Conservation (phyloP, 2,113 vertebrate genomes). For the Patagioenas fasciata region DNA sequence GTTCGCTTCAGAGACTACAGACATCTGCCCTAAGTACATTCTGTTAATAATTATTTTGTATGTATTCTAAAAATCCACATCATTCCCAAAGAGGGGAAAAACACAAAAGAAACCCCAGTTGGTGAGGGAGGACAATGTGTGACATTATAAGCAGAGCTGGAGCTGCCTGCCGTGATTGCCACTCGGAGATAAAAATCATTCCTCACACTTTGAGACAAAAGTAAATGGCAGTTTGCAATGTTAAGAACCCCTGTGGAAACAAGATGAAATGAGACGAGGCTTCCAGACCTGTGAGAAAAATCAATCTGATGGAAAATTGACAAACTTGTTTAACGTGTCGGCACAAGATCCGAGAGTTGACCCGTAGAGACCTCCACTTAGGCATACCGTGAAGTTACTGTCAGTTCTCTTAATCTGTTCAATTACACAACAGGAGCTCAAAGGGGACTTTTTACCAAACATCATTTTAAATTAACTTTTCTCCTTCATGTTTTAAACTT, state of each 20-base stretch:
- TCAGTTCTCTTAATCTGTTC: constrained; percentile 77
- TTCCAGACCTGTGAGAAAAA: constrained; percentile 82
- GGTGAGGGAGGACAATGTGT: neutral
- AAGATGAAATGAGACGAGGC: constrained; percentile 76
- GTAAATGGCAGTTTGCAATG: constrained; percentile 77
- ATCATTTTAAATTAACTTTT: constrained; percentile 82
- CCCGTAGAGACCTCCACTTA: constrained; percentile 79
- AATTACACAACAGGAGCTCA: constrained; percentile 74
- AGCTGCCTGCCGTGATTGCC: constrained; percentile 52
- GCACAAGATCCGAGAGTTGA: constrained; percentile 76
- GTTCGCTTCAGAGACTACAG: constrained; percentile 37
- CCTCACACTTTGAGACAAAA: constrained; percentile 73
- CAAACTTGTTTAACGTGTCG: constrained; percentile 81
- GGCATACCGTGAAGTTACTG: constrained; percentile 74
- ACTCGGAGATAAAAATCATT: constrained; percentile 73
- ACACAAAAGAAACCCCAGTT: constrained; percentile 41
- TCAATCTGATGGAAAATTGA: constrained; percentile 87
- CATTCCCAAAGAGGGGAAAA: constrained; percentile 26
- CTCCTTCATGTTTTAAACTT: constrained; percentile 75
- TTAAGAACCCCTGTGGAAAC: constrained; percentile 78
- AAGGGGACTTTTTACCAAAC: constrained; percentile 76
- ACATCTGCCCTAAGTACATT: constrained; percentile 44
- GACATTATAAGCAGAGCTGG: constrained; percentile 33
- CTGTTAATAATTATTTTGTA: constrained; percentile 52
- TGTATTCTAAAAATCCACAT: constrained; percentile 56